Base-by-base conservation (phyloP, 2,888 invertebrate genomes). In the Abrostola tripartita region DNA sequence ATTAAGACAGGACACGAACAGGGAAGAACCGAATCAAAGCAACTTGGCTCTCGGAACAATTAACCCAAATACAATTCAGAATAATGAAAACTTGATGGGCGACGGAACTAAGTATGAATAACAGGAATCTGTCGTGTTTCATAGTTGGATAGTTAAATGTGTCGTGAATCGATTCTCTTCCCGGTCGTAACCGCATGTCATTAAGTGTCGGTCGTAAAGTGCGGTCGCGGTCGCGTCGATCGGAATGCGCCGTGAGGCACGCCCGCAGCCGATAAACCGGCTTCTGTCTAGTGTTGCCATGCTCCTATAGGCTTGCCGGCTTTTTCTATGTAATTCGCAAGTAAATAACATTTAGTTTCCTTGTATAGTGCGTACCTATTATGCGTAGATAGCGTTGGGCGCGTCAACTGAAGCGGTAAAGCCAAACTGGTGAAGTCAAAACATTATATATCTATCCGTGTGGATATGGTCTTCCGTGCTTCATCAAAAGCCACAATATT, bases 121-220 rank as follows among this genome's bases (percentile, higher is more conserved):
- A 71, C 60, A 65, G 55, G 68, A 71, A 72, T 78, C 69, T 62
- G 49, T 64, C 37, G 58, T 61, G 79, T 73, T 76, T 66, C 81
- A 76, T 77, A 76, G 81, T 67, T 71, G 88, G 85, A 88, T 88
- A 88, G 86, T 90, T 88, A 91, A 90, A 88, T 87, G 82, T 86
- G 85, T 85, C 85, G 88, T 87, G 90, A 90, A 90, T 91, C 90
- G 91, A 88, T 90, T 90, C 90, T 90, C 91, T 92, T 91, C 92
- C 91, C 91, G 90, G 90, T 92, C 88, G 87, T 89, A 85, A 86
- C 84, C 84, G 82, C 82, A 85, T 92, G 90, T 92, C 92, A 92
- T 92, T 92, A 92, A 92, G 84, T 84, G 83, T 79, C 73, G 78
- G 75, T 87, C 90, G 89, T 92, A 92, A 92, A 91, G 71, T 67